These are phyloP conservation scores for Sarcophaga rosellei DNA, from an alignment of 2,888 invertebrate genomes.

Conservation along the genomic window DNA sequence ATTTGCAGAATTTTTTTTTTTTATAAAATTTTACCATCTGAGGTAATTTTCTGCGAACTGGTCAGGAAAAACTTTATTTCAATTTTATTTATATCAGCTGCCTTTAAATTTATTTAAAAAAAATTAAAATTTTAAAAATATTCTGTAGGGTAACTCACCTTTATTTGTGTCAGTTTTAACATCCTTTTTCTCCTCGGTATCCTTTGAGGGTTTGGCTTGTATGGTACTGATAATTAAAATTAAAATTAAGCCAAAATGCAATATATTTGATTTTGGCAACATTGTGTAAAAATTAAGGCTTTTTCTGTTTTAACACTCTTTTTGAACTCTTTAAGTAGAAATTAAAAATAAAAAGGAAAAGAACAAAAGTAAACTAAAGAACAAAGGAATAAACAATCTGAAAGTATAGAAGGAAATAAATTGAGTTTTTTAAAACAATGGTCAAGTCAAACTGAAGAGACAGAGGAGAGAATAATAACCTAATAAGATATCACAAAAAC, in stretches of 20 bases:
- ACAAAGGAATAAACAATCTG: conserved; percentile 17
- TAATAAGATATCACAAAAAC: too few species aligned
- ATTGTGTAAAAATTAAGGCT: conserved; percentile 42
- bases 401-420: neutral
- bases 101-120: too few species aligned
- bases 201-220: conserved; percentile 59
- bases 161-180: conserved; percentile 36
- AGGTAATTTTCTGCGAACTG: too few species aligned
- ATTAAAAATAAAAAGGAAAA: conserved; percentile 4
- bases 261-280: conserved; percentile 55
- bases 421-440: too few species aligned
- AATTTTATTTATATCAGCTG: too few species aligned
- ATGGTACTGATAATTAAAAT: conserved; percentile 41
- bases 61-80: too few species aligned
- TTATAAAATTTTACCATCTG: too few species aligned
- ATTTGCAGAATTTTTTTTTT: too few species aligned
- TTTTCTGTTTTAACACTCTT: neutral
- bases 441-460: too few species aligned
- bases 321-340: neutral
- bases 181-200: conserved; percentile 42
- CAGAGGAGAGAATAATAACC: too few species aligned
- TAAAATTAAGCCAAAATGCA: conserved; percentile 38
- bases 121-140: too few species aligned
- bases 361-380: conserved; percentile 19
- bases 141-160: conserved; percentile 42